Conservation (phyloP, 30 jellyfish, hydroid and myxozoan species). For the Hydractinia echinata region DNA sequence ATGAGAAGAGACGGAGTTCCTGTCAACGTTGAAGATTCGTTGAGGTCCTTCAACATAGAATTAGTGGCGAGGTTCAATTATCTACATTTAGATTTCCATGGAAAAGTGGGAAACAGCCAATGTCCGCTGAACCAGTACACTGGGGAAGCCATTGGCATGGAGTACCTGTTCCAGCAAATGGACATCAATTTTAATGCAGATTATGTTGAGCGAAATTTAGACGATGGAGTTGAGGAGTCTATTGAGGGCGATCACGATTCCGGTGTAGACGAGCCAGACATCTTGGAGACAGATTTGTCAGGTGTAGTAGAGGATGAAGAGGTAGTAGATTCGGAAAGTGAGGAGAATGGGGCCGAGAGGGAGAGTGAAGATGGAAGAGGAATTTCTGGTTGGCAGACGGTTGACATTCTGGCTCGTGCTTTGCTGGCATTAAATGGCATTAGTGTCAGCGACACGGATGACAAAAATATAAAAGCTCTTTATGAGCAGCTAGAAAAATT, state of each 20-base stretch:
- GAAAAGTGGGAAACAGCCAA: background rate
- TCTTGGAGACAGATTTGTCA: background rate
- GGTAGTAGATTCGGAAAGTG: background rate
- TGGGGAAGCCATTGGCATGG: slow-evolving; percentile 40
- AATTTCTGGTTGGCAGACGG: slow-evolving; percentile 27
- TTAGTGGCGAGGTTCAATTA: background rate
- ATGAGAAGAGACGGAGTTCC: slow-evolving; percentile 29
- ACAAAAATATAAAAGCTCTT: background rate
- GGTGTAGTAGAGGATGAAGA: background rate
- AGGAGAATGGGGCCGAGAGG: background rate
- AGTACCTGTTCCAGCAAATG: slow-evolving; percentile 19
- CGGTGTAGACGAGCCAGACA: background rate
- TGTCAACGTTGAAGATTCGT: background rate
- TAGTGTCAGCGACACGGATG: slow-evolving; percentile 10
- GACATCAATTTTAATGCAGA: background rate
- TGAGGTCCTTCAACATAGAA: background rate
- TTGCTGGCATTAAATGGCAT: background rate
- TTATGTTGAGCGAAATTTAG: background rate
- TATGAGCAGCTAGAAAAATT: slow-evolving; percentile 14
- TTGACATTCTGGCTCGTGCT: slow-evolving; percentile 13
- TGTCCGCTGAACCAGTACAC: slow-evolving; percentile 4
- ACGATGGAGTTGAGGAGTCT: slow-evolving; percentile 1
- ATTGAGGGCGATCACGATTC: background rate
- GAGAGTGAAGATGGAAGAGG: background rate
- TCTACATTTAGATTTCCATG: slow-evolving; percentile 4